Conservation (phyloP, 2,797 vertebrate species). For the Pipistrellus pipistrellus region DNA sequence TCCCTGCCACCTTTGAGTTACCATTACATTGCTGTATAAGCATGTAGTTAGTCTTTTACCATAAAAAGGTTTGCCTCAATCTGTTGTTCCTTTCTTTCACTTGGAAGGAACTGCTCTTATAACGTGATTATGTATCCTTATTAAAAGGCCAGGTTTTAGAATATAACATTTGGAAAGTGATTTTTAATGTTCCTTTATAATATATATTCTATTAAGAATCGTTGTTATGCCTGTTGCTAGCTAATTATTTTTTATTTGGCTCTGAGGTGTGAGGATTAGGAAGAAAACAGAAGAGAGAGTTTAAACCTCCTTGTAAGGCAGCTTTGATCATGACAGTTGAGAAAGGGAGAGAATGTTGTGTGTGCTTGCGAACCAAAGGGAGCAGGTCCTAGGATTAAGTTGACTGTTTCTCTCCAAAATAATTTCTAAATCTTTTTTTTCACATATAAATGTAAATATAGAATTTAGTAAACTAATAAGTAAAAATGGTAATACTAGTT, state of each 20-base stretch:
- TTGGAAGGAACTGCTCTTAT: constrained; percentile 71
- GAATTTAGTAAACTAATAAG: constrained; percentile 86
- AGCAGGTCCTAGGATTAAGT: constrained; percentile 74
- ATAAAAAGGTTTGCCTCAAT: constrained; percentile 68
- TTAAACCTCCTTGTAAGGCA: constrained; percentile 72
- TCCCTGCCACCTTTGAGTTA: constrained; percentile 53
- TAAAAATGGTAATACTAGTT: constrained; percentile 77
- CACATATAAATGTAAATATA: constrained; percentile 82
- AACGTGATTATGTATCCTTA: constrained; percentile 47
- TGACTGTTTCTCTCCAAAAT: constrained; percentile 73
- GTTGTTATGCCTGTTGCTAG: constrained; percentile 60
- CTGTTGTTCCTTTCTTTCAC: constrained; percentile 76
- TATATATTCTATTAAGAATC: constrained; percentile 33
- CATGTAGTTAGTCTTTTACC: constrained; percentile 65
- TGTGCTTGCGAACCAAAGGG: constrained; percentile 80
- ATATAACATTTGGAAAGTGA: constrained; percentile 53
- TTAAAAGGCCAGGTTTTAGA: constrained; percentile 57
- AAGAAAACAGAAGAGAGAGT: constrained; percentile 71
- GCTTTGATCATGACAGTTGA: constrained; percentile 57
- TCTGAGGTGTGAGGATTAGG: constrained; percentile 68
- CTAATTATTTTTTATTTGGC: constrained; percentile 71
- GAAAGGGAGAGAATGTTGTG: background rate
- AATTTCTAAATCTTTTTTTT: constrained; percentile 84
- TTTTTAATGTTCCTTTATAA: constrained; percentile 56
- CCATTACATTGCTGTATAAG: constrained; percentile 78